phyloP scores from a whole-genome alignment of 2,113 vertebrate genomes.

The Otus sunia region DNA sequence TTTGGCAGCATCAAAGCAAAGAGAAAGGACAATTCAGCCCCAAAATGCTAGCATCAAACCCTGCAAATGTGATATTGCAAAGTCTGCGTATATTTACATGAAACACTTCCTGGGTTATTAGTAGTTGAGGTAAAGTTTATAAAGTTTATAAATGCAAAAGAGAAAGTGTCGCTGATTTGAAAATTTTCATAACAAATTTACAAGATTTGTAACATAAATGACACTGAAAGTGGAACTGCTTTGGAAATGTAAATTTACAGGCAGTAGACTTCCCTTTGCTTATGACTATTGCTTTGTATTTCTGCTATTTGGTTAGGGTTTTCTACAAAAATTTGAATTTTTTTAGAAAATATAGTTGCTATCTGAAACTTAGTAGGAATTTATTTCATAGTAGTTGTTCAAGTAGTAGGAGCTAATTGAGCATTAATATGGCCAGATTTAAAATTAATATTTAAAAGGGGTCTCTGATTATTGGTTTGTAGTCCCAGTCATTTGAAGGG shows the following conservation, averaged over 20 bases:
- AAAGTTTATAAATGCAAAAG: background rate
- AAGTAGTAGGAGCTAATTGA: background rate
- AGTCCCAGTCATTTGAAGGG: background rate
- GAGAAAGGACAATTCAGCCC: background rate
- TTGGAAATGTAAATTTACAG: background rate
- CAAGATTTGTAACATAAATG: background rate
- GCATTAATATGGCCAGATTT: background rate
- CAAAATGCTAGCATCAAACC: background rate
- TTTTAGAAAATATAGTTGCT: background rate
- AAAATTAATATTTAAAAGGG: background rate
- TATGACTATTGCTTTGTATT: background rate
- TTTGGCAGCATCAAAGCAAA: background rate
- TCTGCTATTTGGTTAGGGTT: background rate
- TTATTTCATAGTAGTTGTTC: background rate
- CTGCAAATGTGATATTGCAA: background rate
- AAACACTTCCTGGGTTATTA: background rate
- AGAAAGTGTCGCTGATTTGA: background rate
- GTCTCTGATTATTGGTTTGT: background rate
- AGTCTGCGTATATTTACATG: background rate
- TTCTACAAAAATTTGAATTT: background rate
- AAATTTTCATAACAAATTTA: background rate
- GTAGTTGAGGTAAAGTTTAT: background rate
- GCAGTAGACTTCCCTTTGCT: background rate
- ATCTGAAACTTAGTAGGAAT: background rate
- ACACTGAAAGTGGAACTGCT: background rate